Evolutionary conservation across 2,113 vertebrate species (phyloP), one percentile per base, ranked within the genome.

Genomic region (Istiophorus platypterus): DNA sequence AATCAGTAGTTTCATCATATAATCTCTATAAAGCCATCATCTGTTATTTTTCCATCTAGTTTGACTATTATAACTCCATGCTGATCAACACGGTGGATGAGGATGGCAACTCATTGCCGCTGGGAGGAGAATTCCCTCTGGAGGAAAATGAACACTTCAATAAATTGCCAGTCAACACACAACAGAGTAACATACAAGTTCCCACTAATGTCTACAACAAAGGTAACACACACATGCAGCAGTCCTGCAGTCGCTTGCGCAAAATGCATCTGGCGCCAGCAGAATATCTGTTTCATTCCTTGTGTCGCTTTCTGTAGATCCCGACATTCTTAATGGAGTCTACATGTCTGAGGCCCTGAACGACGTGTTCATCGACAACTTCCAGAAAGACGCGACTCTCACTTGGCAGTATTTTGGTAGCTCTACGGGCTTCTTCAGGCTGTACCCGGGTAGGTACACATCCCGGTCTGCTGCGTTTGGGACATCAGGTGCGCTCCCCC

Each of bases 351-450:
- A 99, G 93, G 97, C 96, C 41, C 91, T 99, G 86, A 98, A 99
- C 56, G 92, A 97, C 1, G 76, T 99, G 62, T 99, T 99, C 69
- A 94, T 97, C 62, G 96, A 97, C 45, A 99, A 99, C 92, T 99
- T 98, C 45, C 94, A 95, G 88, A 96, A 96, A 88, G 98, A 99
- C 81, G 97, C 98, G 0, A 99, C 98, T 0, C 91, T 99, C 74
- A 99, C 97, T 34, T 99, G 98, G 98, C 98, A 99, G 76, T 99
- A 98, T 89, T 99, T 99, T 45, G 98, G 98, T 88, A 99, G 98
- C 24, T 93, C 97, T n/a, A 94, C 97, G 0, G 98, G 98, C 47
- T 99, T 99, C 93, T 99, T 99, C 92, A 96, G 98, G 75, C 96
- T 99, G n/a, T 99, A 99, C 67, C 98, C 98, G 83, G 98, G 98